Percentiles rank a stretch among this genome's conserved stretches.
Conservation (phyloP, 1,140 invertebrate species). For the Varroa destructor region DNA sequence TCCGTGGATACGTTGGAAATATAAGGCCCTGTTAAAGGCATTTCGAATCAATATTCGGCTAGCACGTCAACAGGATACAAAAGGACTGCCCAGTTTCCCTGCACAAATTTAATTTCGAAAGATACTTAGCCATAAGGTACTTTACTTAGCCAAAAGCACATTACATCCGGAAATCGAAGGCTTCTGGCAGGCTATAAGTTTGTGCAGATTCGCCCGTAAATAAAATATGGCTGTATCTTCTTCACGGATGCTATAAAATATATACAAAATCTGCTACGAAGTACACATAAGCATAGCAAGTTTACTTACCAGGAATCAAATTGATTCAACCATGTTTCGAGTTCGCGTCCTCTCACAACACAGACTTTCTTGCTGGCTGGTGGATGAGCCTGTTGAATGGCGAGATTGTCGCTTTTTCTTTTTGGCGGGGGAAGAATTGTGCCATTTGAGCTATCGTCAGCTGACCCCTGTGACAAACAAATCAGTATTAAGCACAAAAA, state of each 20-base stretch:
- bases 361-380: constrained; percentile 22
- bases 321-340: constrained; percentile 8
- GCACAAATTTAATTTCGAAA: neutral
- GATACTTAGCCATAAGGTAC: neutral
- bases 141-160: neutral
- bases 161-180: neutral
- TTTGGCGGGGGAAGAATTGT: neutral
- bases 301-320: constrained; percentile 16
- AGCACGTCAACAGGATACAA: constrained; percentile 4
- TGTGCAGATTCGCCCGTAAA: constrained; percentile 9
- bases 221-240: no score
- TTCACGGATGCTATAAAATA: no score
- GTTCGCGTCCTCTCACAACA: constrained; percentile 9
- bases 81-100: constrained; percentile 11
- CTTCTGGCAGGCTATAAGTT: neutral
- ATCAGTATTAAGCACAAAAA: no score
- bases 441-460: constrained; percentile 1
- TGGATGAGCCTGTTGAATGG: neutral
- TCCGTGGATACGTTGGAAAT: neutral
- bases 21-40: neutral
- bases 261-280: no score
- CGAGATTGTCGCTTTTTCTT: neutral
- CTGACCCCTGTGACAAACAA: no score
- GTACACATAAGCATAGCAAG: no score
- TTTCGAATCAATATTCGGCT: neutral